phyloP scores from a whole-genome alignment of 2,797 vertebrate species.

The Poecilia wingei region DNA sequence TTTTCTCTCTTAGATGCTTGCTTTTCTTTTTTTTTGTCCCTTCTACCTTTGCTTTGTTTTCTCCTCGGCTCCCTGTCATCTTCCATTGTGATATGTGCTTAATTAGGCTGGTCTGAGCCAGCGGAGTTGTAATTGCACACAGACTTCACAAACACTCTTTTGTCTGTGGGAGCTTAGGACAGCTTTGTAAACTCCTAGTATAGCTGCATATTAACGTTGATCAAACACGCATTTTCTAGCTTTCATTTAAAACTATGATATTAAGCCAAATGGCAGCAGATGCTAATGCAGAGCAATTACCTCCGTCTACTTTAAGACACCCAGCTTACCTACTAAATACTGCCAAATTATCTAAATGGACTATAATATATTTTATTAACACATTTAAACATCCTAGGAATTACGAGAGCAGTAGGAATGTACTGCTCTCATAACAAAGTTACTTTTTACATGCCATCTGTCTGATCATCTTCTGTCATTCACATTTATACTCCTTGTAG shows the following conservation, averaged over 20 bases:
- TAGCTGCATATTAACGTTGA: conserved; percentile 40
- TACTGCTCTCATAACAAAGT: conserved; percentile 33
- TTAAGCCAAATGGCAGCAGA: conserved; percentile 40
- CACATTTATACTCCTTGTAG: not conserved
- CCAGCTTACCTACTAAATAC: not conserved
- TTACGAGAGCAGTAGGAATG: conserved; percentile 10
- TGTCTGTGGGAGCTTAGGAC: conserved; percentile 34
- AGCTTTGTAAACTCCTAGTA: conserved; percentile 32
- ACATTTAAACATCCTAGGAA: conserved; percentile 5
- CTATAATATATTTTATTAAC: not conserved
- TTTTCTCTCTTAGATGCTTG: conserved; percentile 10
- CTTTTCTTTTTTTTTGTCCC: conserved; percentile 2
- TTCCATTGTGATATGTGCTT: conserved; percentile 39
- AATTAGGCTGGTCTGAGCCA: conserved; percentile 52
- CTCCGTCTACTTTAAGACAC: conserved; percentile 13
- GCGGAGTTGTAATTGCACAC: conserved; percentile 57
- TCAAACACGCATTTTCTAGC: conserved; percentile 39
- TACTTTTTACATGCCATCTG: conserved; percentile 67
- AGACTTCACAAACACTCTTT: conserved; percentile 42
- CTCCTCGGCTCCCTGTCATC: conserved; percentile 42
- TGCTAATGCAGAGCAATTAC: conserved; percentile 39
- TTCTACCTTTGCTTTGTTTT: conserved; percentile 46
- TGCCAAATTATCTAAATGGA: not conserved
- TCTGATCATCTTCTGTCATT: conserved; percentile 27
- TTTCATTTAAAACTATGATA: conserved; percentile 47